Base-by-base conservation (phyloP, 2,113 vertebrate genomes). In the Okapia johnstoni region DNA sequence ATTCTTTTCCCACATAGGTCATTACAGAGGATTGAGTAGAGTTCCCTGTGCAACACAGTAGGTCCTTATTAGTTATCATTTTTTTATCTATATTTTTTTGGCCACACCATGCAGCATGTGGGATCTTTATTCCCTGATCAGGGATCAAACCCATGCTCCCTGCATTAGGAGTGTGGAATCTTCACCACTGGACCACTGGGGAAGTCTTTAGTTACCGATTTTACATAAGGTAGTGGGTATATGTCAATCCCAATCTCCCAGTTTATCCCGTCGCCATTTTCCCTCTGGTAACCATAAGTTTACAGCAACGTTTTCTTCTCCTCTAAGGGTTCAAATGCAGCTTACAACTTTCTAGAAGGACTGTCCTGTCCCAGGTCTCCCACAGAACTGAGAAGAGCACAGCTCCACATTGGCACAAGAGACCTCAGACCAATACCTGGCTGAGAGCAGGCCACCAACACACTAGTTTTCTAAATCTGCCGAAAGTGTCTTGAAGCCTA, bases 321-420 rank as follows among this genome's bases (percentile, higher is more conserved):
- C 77, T 88, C n/a, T 23, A 52, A 90, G n/a, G 5, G 14, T 76
- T 66, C 57, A 26, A 12, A 40, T 40, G 33, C 43, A 58, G 14
- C 81, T 86, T 30, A 10, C 0, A 55, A 21, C 26, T 54, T 89
- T 81, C 43, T 50, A 7, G 16, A 0, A 40, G 52, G 23, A 52
- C 52, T 33, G 28, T 43, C 5, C 2, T 36, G 25, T 15, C 6
- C 9, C n/a, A 8, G 0, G 0, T 76, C 14, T 21, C 17, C 26
- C 30, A 46, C 1, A 40, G 55, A 70, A 57, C 12, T 14, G 6
- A 17, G 17, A 60, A 30, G 25, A 8, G 10, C 33, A 19, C 21
- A 21, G 33, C 16, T 55, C n/a, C 54, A 5, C 13, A 0, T 6
- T 23, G 46, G 15, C 9, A 2, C 26, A 50, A 46, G 46, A 81